phyloP scores from a whole-genome alignment of 2,888 invertebrate genomes.

The Agonopterix arenella region DNA sequence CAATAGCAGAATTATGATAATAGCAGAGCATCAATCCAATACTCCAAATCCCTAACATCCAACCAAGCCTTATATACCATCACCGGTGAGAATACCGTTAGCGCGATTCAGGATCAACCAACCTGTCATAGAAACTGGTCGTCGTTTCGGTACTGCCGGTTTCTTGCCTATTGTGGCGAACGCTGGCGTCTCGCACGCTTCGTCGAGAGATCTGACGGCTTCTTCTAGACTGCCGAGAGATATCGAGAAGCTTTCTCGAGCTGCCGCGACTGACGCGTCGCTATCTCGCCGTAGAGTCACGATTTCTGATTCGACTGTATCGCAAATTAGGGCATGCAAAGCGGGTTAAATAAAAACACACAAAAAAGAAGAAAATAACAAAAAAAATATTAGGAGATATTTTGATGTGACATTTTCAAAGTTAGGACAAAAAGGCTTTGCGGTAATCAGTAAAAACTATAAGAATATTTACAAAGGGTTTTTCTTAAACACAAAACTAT shows the following conservation, averaged over 20 bases:
- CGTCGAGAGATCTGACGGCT: conserved; percentile 62
- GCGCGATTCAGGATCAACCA: conserved; percentile 20
- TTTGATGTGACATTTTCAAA: too few relatives aligned
- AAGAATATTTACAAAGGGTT: too few relatives aligned
- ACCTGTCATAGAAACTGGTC: conserved; percentile 80
- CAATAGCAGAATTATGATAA: too few relatives aligned
- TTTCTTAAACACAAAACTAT: too few relatives aligned
- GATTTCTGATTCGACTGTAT: conserved; percentile 63
- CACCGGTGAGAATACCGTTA: too few relatives aligned
- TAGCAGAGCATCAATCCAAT: too few relatives aligned
- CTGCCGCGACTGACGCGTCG: conserved; percentile 63
- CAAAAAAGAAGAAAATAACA: conserved; percentile 1
- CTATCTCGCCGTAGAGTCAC: conserved; percentile 73
- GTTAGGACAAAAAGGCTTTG: too few relatives aligned
- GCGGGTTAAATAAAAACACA: conserved; percentile 29
- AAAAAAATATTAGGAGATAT: background rate
- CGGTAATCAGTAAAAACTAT: too few relatives aligned
- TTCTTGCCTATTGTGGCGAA: conserved; percentile 70
- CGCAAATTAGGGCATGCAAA: conserved; percentile 39
- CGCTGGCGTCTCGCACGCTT: conserved; percentile 51
- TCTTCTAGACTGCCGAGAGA: conserved; percentile 68
- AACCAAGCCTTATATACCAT: too few relatives aligned
- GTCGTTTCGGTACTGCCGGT: conserved; percentile 69
- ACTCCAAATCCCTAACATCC: too few relatives aligned
- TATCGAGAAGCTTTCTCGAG: conserved; percentile 66